A percentile compares a stretch with the other conserved stretches of the same genome.
phyloP scores from a whole-genome alignment of 2,888 invertebrate genomes.

The Pilophorus perplexus region DNA sequence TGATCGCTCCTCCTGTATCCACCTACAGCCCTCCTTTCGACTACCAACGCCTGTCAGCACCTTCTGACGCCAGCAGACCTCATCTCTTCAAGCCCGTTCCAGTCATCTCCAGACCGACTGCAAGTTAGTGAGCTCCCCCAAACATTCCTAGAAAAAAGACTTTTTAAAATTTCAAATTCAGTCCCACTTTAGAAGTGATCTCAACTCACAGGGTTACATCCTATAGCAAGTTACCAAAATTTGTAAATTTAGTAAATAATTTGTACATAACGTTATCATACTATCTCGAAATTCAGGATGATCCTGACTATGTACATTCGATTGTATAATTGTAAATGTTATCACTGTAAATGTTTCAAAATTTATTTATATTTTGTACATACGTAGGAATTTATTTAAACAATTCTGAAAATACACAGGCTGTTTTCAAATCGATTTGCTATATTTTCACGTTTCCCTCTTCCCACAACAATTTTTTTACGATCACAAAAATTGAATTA shows the following conservation, averaged over 20 bases:
- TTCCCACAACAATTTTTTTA: too few species aligned
- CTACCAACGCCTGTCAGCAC: slow-evolving; percentile 37
- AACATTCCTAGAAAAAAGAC: neutral
- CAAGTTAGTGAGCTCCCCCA: slow-evolving; percentile 43
- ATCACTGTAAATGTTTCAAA: slow-evolving; percentile 1
- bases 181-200: slow-evolving; percentile 9
- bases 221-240: slow-evolving; percentile 28
- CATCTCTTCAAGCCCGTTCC: slow-evolving; percentile 47
- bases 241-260: slow-evolving; percentile 8
- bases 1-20: too few species aligned
- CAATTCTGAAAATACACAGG: neutral
- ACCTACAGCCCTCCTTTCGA: slow-evolving; percentile 41
- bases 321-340: slow-evolving; percentile 10
- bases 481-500: too few species aligned
- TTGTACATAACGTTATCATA: slow-evolving; percentile 25
- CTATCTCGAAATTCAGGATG: too few species aligned
- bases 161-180: neutral
- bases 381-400: slow-evolving; percentile 6
- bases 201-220: slow-evolving; percentile 23
- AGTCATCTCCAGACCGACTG: slow-evolving; percentile 44
- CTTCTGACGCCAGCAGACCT: slow-evolving; percentile 23
- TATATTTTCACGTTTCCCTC: neutral
- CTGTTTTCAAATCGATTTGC: neutral
- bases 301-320: slow-evolving; percentile 5
- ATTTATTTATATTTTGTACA: slow-evolving; percentile 31